phyloP scores from a whole-genome alignment of 2,888 invertebrate genomes.

The Cremastinae sp. region DNA sequence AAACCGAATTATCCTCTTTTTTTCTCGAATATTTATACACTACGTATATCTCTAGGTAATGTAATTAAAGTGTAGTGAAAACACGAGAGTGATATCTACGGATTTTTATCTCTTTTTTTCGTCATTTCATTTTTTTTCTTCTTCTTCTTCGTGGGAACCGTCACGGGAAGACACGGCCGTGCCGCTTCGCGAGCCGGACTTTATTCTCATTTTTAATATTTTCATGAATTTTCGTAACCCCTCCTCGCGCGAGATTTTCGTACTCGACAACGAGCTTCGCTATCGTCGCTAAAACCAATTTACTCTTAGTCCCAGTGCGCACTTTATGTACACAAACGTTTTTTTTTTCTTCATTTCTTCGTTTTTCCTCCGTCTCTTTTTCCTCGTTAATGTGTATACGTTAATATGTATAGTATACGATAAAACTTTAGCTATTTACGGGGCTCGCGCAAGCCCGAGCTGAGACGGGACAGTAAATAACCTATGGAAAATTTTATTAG shows the following conservation, averaged over 20 bases:
- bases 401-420: slow-evolving; percentile 41
- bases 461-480: slow-evolving; percentile 62
- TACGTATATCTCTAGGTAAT: slow-evolving; percentile 58
- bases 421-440: slow-evolving; percentile 52
- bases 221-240: slow-evolving; percentile 7
- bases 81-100: slow-evolving; percentile 67
- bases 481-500: slow-evolving; percentile 64
- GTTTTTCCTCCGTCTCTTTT: slow-evolving; percentile 5
- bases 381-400: slow-evolving; percentile 43
- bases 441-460: slow-evolving; percentile 60
- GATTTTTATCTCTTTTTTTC: slow-evolving; percentile 26
- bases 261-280: slow-evolving; percentile 31
- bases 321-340: slow-evolving; percentile 53
- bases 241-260: slow-evolving; percentile 47
- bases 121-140: too few species aligned
- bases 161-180: slow-evolving; percentile 54
- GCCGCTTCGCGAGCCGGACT: slow-evolving; percentile 54
- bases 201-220: slow-evolving; percentile 7
- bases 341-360: slow-evolving; percentile 28
- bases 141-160: slow-evolving; percentile 40
- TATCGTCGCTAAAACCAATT: slow-evolving; percentile 37
- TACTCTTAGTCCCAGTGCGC: slow-evolving; percentile 55
- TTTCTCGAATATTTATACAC: slow-evolving; percentile 50
- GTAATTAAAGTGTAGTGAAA: slow-evolving; percentile 67
- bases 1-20: slow-evolving; percentile 33